These are phyloP conservation scores for Palloptera scutellata DNA, from an alignment of 2,888 invertebrate species.

Conservation along the genomic window DNA sequence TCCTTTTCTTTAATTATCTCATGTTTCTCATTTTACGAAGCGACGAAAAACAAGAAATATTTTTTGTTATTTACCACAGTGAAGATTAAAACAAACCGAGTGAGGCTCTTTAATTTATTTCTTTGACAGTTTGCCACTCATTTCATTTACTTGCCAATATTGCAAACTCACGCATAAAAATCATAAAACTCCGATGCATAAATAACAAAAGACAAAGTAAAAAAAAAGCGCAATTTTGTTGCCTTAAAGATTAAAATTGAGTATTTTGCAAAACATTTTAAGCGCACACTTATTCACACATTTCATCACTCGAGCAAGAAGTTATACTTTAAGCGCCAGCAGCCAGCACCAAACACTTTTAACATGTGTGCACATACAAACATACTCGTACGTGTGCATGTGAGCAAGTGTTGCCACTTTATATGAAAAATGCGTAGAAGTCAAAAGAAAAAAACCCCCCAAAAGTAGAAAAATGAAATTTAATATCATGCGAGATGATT, in stretches of 20 bases:
- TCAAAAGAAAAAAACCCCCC: neutral
- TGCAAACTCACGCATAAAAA: neutral
- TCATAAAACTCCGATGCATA: neutral
- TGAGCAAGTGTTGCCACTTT: slow-evolving; percentile 1
- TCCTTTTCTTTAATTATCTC: no score
- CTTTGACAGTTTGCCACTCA: neutral
- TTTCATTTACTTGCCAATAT: neutral
- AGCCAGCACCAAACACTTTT: neutral
- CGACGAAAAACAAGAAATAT: neutral
- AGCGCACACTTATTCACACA: no score
- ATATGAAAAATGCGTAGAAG: neutral
- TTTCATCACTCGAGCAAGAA: no score
- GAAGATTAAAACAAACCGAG: neutral
- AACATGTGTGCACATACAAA: neutral
- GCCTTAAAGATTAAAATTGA: no score
- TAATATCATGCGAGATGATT: neutral
- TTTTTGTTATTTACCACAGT: neutral
- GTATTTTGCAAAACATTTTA: no score
- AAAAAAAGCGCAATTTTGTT: neutral
- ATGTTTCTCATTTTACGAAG: neutral
- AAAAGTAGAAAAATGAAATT: neutral
- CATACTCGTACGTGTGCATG: neutral
- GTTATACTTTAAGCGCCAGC: no score
- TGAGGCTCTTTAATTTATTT: neutral
- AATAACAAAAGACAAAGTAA: neutral